Evolutionary conservation across 2,797 vertebrate genomes (phyloP), one percentile per base, ranked within the genome.

Genomic region (Anisognathus igniventris): DNA sequence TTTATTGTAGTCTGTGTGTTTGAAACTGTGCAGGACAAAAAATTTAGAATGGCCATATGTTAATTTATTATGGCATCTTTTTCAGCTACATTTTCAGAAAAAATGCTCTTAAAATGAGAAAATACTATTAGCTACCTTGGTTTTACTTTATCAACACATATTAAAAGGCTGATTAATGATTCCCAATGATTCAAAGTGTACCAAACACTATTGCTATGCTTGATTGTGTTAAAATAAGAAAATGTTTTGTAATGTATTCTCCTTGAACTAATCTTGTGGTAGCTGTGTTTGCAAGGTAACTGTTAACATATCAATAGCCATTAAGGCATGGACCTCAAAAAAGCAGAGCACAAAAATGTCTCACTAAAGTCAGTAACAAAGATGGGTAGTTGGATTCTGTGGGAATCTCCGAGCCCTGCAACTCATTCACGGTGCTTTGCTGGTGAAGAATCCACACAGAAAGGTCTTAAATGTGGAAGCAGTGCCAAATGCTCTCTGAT

Each of bases 31-130:
- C 25, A 50, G 60, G 25, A 45, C 20, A 44, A 28, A 74, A 86
- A 67, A 16, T 31, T 74, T 25, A 61, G n/a, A 57, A 0, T 1
- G 54, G 3, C 2, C 4, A 23, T 65, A 58, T 45, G 20, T 35
- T 48, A 67, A 44, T 51, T 44, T 44, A 37, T 24, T 58, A 15
- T 33, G n/a, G 50, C 19, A 45, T 19, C 2, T 60, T 81, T 86
- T 89, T 64, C 68, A 17, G 30, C 11, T 62, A 37, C 12, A 18
- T 5, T 64, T 15, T 7, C 28, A 62, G 18, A 79, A 12, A 64
- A 75, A 81, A 30, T 40, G 1, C 2, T 51, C 28, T 81, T 65
- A 53, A 86, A 78, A 44, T 48, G 8, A 78, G 12, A 66, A 78
- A 92, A 28, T 24, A 5, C 13, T 77, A 31, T 56, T 79, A 33